Conservation (phyloP, 1,140 invertebrate genomes). For the Zaprionus davidi region DNA sequence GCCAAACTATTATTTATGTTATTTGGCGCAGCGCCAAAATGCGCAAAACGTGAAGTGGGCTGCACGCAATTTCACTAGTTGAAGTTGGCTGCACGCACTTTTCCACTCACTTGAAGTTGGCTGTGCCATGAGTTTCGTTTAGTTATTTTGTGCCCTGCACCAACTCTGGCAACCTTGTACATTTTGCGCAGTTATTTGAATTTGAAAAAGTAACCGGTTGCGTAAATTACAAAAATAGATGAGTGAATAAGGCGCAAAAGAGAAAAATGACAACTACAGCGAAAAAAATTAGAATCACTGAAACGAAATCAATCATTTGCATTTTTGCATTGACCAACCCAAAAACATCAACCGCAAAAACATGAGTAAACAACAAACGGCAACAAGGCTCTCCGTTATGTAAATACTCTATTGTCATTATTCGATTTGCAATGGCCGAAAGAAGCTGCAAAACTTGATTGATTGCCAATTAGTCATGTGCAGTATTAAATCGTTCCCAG, state of each 20-base stretch:
- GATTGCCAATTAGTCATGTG: slow-evolving; percentile 73
- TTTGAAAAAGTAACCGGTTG: slow-evolving; percentile 15
- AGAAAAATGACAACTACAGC: background rate
- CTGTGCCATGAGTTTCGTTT: background rate
- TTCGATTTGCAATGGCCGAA: slow-evolving; percentile 59
- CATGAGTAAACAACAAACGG: slow-evolving; percentile 46
- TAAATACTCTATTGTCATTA: slow-evolving; percentile 34
- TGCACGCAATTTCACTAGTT: slow-evolving; percentile 10
- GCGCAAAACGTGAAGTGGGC: slow-evolving; percentile 18
- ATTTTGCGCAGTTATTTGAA: slow-evolving; percentile 10
- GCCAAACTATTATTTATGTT: slow-evolving; percentile 39
- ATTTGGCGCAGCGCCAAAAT: slow-evolving; percentile 4
- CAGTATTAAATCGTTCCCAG: slow-evolving; percentile 49
- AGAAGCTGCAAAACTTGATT: slow-evolving; percentile 64
- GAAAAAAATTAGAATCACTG: slow-evolving; percentile 3
- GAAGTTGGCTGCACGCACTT: slow-evolving; percentile 22
- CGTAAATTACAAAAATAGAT: slow-evolving; percentile 41
- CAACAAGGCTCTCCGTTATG: slow-evolving; percentile 38
- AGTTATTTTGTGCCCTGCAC: background rate
- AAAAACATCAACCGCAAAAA: slow-evolving; percentile 3
- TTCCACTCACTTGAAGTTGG: slow-evolving; percentile 16
- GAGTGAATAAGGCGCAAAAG: slow-evolving; percentile 21
- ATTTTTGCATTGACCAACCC: slow-evolving; percentile 8
- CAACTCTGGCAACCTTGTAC: slow-evolving; percentile 13
- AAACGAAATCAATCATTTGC: slow-evolving; percentile 26